Percentiles rank a stretch among this genome's conserved stretches.
These are phyloP conservation scores for Metacarcinus magister DNA, from an alignment of 2,888 invertebrate genomes.

Conservation along the genomic window DNA sequence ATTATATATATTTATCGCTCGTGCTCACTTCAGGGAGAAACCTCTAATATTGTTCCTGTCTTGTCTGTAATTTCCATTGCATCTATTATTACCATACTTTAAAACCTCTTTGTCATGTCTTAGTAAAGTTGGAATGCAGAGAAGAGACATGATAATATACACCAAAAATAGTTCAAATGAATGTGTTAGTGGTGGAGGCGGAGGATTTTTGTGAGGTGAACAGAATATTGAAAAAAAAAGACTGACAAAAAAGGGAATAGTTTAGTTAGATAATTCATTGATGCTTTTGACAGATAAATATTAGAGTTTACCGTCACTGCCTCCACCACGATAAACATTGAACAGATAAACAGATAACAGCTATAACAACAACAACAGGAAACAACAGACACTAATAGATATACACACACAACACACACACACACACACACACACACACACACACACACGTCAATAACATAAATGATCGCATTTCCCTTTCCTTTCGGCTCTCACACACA, in stretches of 20 bases:
- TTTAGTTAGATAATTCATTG: background rate
- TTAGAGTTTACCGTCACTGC: background rate
- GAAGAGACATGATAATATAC: background rate
- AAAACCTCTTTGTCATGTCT: background rate
- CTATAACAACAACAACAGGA: background rate
- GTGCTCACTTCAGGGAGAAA: background rate
- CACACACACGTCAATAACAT: background rate
- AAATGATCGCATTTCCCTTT: background rate
- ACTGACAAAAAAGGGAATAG: background rate
- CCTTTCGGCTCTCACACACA: background rate
- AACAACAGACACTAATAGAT: background rate
- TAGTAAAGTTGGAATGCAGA: background rate
- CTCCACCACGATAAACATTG: background rate
- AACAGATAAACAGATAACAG: background rate
- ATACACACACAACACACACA: background rate
- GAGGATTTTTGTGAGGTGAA: background rate
- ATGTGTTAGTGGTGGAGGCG: background rate
- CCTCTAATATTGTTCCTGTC: background rate
- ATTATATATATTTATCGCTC: background rate
- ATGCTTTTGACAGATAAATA: background rate
- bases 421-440: background rate
- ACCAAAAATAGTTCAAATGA: background rate
- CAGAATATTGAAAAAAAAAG: background rate
- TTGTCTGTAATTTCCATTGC: conserved; percentile 19
- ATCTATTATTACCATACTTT: conserved; percentile 16